A percentile compares a stretch with the other conserved stretches of the same genome.
These are phyloP conservation scores for Steatocranus sp. DNA, from an alignment of 2,797 vertebrate genomes.

Conservation along the genomic window DNA sequence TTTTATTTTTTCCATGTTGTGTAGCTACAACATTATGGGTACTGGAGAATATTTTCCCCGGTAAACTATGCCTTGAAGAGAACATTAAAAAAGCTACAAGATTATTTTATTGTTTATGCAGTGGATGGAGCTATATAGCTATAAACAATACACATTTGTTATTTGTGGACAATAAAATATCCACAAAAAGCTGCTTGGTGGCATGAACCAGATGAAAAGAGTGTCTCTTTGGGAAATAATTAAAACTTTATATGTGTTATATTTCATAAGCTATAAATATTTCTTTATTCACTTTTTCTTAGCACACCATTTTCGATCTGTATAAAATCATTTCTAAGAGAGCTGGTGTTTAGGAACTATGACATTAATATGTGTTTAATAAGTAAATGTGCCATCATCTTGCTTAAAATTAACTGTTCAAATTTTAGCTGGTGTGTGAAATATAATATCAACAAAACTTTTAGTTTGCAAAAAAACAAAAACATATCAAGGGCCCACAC, in stretches of 20 bases:
- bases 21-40: not conserved
- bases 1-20: not conserved
- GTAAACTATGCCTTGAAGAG: not conserved
- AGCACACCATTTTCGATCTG: not conserved
- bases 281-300: not conserved
- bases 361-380: not conserved
- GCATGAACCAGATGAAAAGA: not conserved
- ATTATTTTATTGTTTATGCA: not conserved
- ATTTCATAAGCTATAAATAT: not conserved
- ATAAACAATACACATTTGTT: not conserved
- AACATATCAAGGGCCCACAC: not conserved
- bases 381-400: not conserved
- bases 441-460: not conserved
- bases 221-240: not conserved
- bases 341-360: not conserved
- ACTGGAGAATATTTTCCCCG: not conserved
- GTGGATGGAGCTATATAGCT: not conserved
- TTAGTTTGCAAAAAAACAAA: not conserved
- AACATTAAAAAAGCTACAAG: not conserved
- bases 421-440: not conserved
- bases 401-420: not conserved
- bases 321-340: not conserved
- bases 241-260: not conserved
- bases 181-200: not conserved
- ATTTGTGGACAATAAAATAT: constrained; percentile 8